phyloP scores from a whole-genome alignment of 2,113 vertebrate species.

The Canis aureus region DNA sequence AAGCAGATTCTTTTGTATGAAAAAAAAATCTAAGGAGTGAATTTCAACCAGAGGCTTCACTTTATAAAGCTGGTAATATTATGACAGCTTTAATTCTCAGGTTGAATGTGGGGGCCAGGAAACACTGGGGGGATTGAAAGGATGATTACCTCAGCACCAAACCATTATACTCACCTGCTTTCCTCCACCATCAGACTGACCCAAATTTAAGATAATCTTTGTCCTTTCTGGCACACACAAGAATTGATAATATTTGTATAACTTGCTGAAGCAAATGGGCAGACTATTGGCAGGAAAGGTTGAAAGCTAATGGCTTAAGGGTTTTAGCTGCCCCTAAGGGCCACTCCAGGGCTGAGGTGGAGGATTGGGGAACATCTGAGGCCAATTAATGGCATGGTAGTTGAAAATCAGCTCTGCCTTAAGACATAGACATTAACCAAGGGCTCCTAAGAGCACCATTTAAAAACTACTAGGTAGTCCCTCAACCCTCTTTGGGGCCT shows the following conservation, averaged over 20 bases:
- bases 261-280: background rate
- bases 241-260: background rate
- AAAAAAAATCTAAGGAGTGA: background rate
- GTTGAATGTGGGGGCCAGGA: no score
- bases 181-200: background rate
- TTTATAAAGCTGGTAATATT: background rate
- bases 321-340: background rate
- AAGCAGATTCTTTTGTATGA: background rate
- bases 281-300: background rate
- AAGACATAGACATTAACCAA: background rate
- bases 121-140: fast-evolving
- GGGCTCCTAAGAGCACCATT: background rate
- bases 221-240: background rate
- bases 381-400: background rate
- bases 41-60: background rate
- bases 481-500: background rate
- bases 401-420: background rate
- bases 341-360: background rate
- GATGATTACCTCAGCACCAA: background rate
- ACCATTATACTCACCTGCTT: background rate
- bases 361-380: background rate
- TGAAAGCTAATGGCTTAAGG: background rate
- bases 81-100: background rate
- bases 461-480: background rate
- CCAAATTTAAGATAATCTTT: background rate